Percentiles rank a stretch among this genome's conserved stretches.
Conservation (phyloP, 2,113 vertebrate species). For the Zapornia atra region DNA sequence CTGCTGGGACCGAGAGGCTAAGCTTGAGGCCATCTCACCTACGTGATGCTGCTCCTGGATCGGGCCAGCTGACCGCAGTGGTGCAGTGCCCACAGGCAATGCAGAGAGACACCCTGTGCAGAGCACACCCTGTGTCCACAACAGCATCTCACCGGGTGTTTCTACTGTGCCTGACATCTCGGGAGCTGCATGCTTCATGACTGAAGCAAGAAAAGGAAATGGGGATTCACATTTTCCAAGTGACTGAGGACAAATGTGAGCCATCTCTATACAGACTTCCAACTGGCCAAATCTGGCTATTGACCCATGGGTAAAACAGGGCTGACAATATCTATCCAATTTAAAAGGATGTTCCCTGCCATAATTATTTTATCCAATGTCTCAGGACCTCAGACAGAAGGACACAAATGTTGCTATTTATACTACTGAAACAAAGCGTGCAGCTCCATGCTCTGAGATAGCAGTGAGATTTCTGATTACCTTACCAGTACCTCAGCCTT, state of each 20-base stretch:
- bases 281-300: background rate
- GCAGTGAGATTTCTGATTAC: background rate
- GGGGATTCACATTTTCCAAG: background rate
- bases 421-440: background rate
- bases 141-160: background rate
- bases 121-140: background rate
- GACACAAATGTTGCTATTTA: background rate
- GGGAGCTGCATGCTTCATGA: background rate
- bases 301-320: background rate
- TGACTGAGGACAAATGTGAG: background rate
- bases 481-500: background rate
- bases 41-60: background rate
- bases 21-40: background rate
- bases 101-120: accelerated
- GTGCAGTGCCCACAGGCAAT: background rate
- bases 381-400: background rate
- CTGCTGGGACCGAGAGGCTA: background rate
- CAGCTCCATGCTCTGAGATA: background rate
- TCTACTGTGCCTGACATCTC: background rate
- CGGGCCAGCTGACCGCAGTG: background rate
- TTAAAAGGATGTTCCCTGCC: background rate
- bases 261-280: background rate
- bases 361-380: background rate
- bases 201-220: background rate
- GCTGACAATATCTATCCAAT: background rate